Percentiles rank a stretch among this genome's conserved stretches.
Evolutionary conservation across 2,113 vertebrate species (phyloP).

Genomic region (Halichoerus grypus): DNA sequence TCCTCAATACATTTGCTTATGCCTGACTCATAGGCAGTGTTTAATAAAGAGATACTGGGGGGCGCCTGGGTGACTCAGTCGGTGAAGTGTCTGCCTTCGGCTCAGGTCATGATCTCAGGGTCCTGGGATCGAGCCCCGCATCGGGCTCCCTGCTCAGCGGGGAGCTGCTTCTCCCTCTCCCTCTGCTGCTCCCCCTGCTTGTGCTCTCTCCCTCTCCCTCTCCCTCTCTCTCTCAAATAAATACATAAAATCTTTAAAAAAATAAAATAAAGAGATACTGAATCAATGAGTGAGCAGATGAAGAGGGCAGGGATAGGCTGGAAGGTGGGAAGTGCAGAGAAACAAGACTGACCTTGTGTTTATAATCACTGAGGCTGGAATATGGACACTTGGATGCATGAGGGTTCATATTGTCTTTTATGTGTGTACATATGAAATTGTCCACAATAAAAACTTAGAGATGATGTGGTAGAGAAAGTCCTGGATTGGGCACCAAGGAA

Average conservation of each 20-base stretch:
- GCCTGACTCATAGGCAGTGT: background rate
- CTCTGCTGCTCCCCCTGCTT: background rate
- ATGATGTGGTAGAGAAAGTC: background rate
- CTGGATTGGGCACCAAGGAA: background rate
- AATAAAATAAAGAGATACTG: background rate
- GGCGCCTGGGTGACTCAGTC: background rate
- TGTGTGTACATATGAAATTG: background rate
- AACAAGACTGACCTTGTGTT: background rate
- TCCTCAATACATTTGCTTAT: constrained; percentile 46
- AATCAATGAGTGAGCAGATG: constrained; percentile 27
- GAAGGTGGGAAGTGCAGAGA: background rate
- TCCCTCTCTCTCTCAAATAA: background rate
- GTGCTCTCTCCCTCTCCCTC: background rate
- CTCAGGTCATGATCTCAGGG: background rate
- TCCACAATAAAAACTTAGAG: background rate
- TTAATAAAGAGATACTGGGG: constrained; percentile 3
- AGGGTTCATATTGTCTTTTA: background rate
- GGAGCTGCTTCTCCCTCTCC: background rate
- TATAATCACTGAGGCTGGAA: background rate
- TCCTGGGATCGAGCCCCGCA: background rate
- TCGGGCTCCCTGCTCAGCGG: background rate
- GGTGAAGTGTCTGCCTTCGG: background rate
- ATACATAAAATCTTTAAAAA: background rate
- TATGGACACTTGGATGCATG: background rate
- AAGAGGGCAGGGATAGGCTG: background rate